These are phyloP conservation scores for Hypselothyrea guttata DNA, from an alignment of 2,888 invertebrate genomes.

Conservation along the genomic window DNA sequence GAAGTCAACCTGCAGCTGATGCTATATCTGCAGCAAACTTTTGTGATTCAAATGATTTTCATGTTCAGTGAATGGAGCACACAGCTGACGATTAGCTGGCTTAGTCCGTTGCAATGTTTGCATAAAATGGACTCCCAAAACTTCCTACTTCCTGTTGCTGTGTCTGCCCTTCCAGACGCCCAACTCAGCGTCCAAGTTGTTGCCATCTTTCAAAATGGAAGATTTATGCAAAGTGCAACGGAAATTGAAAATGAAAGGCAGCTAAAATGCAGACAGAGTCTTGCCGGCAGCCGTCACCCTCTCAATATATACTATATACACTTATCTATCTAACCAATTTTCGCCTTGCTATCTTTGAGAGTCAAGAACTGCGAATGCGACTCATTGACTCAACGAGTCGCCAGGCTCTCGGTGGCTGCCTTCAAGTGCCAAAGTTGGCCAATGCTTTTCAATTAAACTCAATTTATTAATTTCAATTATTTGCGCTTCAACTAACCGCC, in stretches of 20 bases:
- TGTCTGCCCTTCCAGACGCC: too few relatives aligned
- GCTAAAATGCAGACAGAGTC: slow-evolving; percentile 37
- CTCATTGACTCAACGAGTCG: slow-evolving; percentile 49
- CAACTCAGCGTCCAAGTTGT: slow-evolving; percentile 28
- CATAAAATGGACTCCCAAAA: slow-evolving; percentile 22
- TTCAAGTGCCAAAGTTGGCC: slow-evolving; percentile 45
- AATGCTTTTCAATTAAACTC: slow-evolving; percentile 72
- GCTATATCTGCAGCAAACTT: slow-evolving; percentile 7
- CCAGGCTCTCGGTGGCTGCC: slow-evolving; percentile 9
- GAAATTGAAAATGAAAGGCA: slow-evolving; percentile 62
- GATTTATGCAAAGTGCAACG: slow-evolving; percentile 71
- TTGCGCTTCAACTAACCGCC: slow-evolving; percentile 65
- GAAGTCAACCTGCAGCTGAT: slow-evolving; percentile 29
- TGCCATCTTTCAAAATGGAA: slow-evolving; percentile 48
- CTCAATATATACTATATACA: not conserved
- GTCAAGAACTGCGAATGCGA: slow-evolving; percentile 24
- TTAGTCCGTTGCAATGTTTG: slow-evolving; percentile 23
- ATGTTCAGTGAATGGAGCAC: slow-evolving; percentile 45
- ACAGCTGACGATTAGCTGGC: slow-evolving; percentile 65
- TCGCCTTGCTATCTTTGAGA: slow-evolving; percentile 2
- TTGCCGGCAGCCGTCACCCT: slow-evolving; percentile 9
- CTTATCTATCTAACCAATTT: not conserved
- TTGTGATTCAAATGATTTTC: slow-evolving; percentile 48
- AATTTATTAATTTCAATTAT: slow-evolving; percentile 76
- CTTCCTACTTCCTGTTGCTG: not conserved